Conservation (phyloP, 2,888 invertebrate genomes). For the Drosophila atroscutellata region DNA sequence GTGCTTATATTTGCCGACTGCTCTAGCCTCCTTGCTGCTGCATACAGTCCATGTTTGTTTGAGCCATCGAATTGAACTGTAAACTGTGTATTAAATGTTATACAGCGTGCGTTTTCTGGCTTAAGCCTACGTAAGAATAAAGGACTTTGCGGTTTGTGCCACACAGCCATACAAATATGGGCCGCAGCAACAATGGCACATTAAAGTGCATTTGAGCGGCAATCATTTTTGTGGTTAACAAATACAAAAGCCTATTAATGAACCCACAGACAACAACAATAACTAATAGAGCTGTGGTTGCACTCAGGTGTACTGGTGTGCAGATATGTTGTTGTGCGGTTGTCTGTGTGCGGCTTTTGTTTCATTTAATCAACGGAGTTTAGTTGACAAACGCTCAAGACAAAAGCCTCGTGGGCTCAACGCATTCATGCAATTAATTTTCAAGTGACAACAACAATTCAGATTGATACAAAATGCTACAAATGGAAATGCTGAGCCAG, state of each 20-base stretch:
- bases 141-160: slow-evolving; percentile 69
- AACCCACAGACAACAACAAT: slow-evolving; percentile 51
- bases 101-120: slow-evolving; percentile 36
- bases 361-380: slow-evolving; percentile 71
- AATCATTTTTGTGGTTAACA: slow-evolving; percentile 81
- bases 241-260: slow-evolving; percentile 80
- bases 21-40: slow-evolving; percentile 26
- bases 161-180: slow-evolving; percentile 20
- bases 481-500: slow-evolving; percentile 38
- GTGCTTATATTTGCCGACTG: slow-evolving; percentile 72
- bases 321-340: slow-evolving; percentile 1
- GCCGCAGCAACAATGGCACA: slow-evolving; percentile 59
- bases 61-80: slow-evolving; percentile 51
- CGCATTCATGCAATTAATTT: slow-evolving; percentile 42
- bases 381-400: slow-evolving; percentile 58
- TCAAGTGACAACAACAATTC: slow-evolving; percentile 8
- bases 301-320: slow-evolving; percentile 31
- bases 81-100: slow-evolving; percentile 75
- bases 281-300: slow-evolving; percentile 56
- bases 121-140: slow-evolving; percentile 71
- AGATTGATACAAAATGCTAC: slow-evolving; percentile 19
- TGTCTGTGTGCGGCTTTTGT: slow-evolving; percentile 55
- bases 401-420: slow-evolving; percentile 42
- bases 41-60: slow-evolving; percentile 37
- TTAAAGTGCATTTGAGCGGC: slow-evolving; percentile 80